Conservation (phyloP, 2,888 invertebrate species). For the Eristalis tenax region DNA sequence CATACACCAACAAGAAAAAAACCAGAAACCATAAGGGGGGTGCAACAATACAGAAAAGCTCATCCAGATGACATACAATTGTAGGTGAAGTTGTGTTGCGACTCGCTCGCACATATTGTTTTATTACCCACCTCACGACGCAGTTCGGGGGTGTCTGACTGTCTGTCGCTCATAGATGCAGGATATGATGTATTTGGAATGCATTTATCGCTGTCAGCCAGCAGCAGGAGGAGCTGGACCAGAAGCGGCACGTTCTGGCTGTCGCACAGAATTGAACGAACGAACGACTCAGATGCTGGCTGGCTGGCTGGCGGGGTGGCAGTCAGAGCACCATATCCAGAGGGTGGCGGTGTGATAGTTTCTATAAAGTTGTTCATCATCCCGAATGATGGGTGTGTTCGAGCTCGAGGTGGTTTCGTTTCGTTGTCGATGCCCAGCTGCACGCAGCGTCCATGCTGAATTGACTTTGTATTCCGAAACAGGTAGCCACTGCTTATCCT, state of each 20-base stretch:
- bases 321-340: neutral
- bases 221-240: conserved; percentile 52
- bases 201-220: conserved; percentile 72
- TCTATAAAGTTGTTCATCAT: conserved; percentile 69
- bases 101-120: conserved; percentile 55
- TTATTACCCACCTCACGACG: conserved; percentile 71
- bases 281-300: neutral
- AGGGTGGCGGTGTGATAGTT: conserved; percentile 29
- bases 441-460: conserved; percentile 51
- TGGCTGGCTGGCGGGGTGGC: neutral
- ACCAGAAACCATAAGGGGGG: neutral
- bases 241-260: conserved; percentile 64
- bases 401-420: conserved; percentile 44
- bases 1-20: conserved; percentile 19
- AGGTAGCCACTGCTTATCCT: conserved; percentile 61
- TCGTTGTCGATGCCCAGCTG: conserved; percentile 54
- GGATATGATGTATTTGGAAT: conserved; percentile 72
- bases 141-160: conserved; percentile 34
- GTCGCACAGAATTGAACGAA: conserved; percentile 59
- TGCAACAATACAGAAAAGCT: neutral
- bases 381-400: conserved; percentile 31
- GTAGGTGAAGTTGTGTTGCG: conserved; percentile 56
- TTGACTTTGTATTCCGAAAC: conserved; percentile 60
- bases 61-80: conserved; percentile 64
- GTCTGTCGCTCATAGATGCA: conserved; percentile 65